Conservation (phyloP, 1,140 invertebrate genomes). For the Drosophila mojavensis region DNA sequence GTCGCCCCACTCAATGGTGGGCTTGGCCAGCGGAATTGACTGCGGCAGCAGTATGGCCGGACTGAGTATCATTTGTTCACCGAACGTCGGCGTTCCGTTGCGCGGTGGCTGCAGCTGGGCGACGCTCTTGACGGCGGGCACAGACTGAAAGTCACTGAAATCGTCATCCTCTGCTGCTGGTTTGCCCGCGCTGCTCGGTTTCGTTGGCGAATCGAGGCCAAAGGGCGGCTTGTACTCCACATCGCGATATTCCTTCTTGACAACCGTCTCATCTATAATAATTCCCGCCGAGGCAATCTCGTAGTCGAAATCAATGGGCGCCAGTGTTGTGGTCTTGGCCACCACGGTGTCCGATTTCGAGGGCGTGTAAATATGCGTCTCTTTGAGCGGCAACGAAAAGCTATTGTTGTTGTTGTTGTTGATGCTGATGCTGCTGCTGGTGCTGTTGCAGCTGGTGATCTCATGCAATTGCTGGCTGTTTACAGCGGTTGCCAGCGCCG, state of each 20-base stretch:
- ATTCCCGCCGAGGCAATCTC: slow-evolving; percentile 82
- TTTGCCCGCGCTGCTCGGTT: slow-evolving; percentile 26
- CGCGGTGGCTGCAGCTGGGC: slow-evolving; percentile 34
- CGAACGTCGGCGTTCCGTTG: slow-evolving; percentile 64
- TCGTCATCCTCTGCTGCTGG: slow-evolving; percentile 64
- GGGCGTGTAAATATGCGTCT: slow-evolving; percentile 83
- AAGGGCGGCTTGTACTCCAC: slow-evolving; percentile 81
- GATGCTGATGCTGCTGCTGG: slow-evolving; percentile 6
- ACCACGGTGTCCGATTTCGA: slow-evolving; percentile 73
- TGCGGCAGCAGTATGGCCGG: slow-evolving; percentile 79
- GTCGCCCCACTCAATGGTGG: slow-evolving; percentile 88
- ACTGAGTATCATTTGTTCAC: slow-evolving; percentile 79
- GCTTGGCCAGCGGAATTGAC: slow-evolving; percentile 75
- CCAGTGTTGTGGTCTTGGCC: slow-evolving; percentile 69
- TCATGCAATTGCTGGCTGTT: slow-evolving; percentile 41
- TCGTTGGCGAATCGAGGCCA: slow-evolving; percentile 57
- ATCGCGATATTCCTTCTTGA: slow-evolving; percentile 83
- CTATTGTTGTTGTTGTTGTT: slow-evolving; percentile 37
- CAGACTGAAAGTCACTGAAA: slow-evolving; percentile 81
- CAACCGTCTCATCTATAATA: slow-evolving; percentile 82
- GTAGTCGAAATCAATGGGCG: slow-evolving; percentile 82
- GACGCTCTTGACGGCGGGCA: slow-evolving; percentile 36
- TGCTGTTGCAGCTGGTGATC: slow-evolving; percentile 17
- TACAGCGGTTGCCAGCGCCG: slow-evolving; percentile 8
- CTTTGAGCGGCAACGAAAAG: slow-evolving; percentile 75